Percentiles rank a stretch among this genome's conserved stretches.
phyloP scores from a whole-genome alignment of 2,113 vertebrate species.

The Semnornis frantzii region DNA sequence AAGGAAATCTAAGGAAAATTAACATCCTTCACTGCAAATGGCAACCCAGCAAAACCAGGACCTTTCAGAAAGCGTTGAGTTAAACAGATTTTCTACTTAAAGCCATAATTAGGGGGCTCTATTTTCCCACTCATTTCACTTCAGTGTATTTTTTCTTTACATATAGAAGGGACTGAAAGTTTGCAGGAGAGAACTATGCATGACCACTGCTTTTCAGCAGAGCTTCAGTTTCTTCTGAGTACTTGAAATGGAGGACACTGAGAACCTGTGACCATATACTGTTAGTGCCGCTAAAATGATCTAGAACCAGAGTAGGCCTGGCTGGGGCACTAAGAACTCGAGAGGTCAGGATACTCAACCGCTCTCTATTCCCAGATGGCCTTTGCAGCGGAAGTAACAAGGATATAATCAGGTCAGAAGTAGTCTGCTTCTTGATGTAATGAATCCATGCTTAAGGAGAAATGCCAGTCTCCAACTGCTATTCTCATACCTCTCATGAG shows the following conservation, averaged over 20 bases:
- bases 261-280: not conserved
- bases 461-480: not conserved
- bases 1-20: not conserved
- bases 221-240: not conserved
- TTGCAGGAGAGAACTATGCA: not conserved
- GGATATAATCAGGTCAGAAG: rapidly evolving
- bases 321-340: not conserved
- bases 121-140: not conserved
- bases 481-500: not conserved
- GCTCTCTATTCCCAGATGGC: not conserved
- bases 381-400: not conserved
- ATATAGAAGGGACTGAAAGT: not conserved
- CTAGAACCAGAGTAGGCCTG: not conserved
- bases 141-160: not conserved
- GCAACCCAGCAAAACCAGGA: not conserved
- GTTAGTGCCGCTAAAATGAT: not conserved
- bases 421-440: not conserved
- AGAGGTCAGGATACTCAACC: not conserved
- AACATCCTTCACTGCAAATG: not conserved
- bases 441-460: not conserved
- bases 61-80: not conserved
- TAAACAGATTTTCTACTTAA: not conserved
- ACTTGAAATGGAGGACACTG: not conserved
- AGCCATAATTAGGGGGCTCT: not conserved
- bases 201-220: not conserved